These are phyloP conservation scores for Odontomachus brunneus DNA, from an alignment of 1,140 invertebrate genomes.

Conservation along the genomic window DNA sequence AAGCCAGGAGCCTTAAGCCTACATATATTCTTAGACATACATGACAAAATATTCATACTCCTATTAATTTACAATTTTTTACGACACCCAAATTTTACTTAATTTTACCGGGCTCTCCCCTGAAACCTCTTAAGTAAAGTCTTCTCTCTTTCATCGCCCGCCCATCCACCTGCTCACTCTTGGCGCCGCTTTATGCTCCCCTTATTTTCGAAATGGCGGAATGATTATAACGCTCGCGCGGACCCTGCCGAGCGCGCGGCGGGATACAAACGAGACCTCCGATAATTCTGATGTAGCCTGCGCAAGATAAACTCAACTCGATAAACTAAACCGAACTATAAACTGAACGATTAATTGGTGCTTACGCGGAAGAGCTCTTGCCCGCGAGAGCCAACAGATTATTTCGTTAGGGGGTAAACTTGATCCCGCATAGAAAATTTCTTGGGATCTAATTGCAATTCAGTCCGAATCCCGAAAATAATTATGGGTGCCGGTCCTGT, in stretches of 20 bases:
- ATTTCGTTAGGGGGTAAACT: conserved; percentile 14
- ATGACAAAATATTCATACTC: no score
- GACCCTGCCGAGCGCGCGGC: not conserved
- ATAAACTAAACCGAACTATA: no score
- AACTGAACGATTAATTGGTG: conserved; percentile 6
- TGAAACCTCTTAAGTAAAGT: conserved; percentile 5
- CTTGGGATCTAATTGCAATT: no score
- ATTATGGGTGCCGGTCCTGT: no score
- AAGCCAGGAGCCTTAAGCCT: no score
- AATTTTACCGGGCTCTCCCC: no score
- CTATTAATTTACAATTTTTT: no score
- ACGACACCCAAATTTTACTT: no score
- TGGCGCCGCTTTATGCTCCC: not conserved
- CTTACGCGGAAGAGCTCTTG: not conserved
- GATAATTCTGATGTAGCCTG: conserved; percentile 13
- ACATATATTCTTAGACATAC: no score
- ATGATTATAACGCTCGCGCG: no score
- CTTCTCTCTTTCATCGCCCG: conserved; percentile 6
- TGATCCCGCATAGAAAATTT: not conserved
- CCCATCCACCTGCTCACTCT: no score
- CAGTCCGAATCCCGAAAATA: no score
- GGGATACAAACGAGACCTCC: not conserved
- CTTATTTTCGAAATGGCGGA: conserved; percentile 23
- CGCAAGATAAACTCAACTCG: conserved; percentile 10
- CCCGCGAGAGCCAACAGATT: conserved; percentile 7